Evolutionary conservation across 2,888 invertebrate species (phyloP), one percentile per base, ranked within the genome.

Genomic region (Ophonus ardosiacus): DNA sequence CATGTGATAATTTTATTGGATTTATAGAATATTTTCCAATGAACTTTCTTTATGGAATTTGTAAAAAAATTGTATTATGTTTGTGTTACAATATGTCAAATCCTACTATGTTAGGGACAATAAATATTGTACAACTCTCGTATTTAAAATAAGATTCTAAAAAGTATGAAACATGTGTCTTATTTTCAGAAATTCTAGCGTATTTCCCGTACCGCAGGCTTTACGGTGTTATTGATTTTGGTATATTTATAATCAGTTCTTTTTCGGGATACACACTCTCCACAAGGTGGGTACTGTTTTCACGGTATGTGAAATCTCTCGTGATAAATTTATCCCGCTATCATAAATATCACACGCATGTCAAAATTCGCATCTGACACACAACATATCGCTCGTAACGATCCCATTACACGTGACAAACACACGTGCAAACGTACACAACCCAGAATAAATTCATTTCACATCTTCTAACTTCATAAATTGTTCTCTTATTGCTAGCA

Each of bases 331-430:
- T 74, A 74, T 43, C 71, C 31, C 40, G 10, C 10, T 15, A 74
- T 40, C 71, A 74, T 74, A 74, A 74, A 74, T 74, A 74, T 43
- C 71, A 74, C 21, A 40, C 43, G 71, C 71, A 18, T 43, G 71
- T 74, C 43, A 74, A 43, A 74, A 43, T 74, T 74, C 71, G 43
- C 71, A 74, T 74, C 43, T 43, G 43, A 74, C 71, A 74, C 43
- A 74, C 43, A 74, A 18, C 71, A 74, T 74, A 74, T 43, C 40
- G 43, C 43, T 74, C 71, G 71, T 74, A 74, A 74, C 43, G 71
- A 74, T 71, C 71, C 43, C 71, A 74, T 74, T 74, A 74, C 40
- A 43, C 17, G 40, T 74, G 71, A 74, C 71, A 43, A 74, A 74
- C 71, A 74, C 71, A 74, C 71, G 68, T 68, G 68, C 68, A 38